Evolutionary conservation across 1,140 invertebrate species (phyloP).

Genomic region (Drosophila saltans): DNA sequence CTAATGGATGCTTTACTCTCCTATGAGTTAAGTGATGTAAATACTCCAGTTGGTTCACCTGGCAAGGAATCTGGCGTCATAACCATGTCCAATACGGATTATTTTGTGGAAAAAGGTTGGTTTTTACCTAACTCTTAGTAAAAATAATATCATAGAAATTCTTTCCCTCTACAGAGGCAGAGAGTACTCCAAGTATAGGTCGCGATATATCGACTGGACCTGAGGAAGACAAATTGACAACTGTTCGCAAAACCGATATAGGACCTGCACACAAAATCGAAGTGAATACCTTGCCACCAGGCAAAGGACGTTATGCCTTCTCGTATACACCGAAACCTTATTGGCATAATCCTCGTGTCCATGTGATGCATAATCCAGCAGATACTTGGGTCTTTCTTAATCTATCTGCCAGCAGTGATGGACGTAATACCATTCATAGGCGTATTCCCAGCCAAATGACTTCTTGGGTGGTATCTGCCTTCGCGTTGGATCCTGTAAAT

Average conservation of each 20-base stretch:
- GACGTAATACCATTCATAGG: slow-evolving; percentile 82
- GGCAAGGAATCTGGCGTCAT: slow-evolving; percentile 80
- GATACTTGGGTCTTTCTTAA: slow-evolving; percentile 94
- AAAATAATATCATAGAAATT: not conserved
- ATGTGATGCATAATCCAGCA: slow-evolving; percentile 89
- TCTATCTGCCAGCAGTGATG: slow-evolving; percentile 87
- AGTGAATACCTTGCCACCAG: slow-evolving; percentile 90
- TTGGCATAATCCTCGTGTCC: slow-evolving; percentile 91
- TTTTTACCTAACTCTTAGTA: not conserved
- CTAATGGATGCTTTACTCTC: slow-evolving; percentile 82
- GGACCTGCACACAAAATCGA: slow-evolving; percentile 82
- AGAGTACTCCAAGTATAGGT: slow-evolving; percentile 55
- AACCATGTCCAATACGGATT: slow-evolving; percentile 78
- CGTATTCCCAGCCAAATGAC: slow-evolving; percentile 94
- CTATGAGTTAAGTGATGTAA: slow-evolving; percentile 82
- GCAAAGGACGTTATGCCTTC: slow-evolving; percentile 95
- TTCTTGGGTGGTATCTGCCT: slow-evolving; percentile 96
- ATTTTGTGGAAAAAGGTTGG: slow-evolving; percentile 70
- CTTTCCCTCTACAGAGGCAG: slow-evolving; percentile 45
- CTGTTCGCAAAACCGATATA: slow-evolving; percentile 81
- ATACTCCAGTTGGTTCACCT: slow-evolving; percentile 72
- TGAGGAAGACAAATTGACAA: slow-evolving; percentile 72
- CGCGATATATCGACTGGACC: slow-evolving; percentile 40
- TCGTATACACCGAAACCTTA: slow-evolving; percentile 92
- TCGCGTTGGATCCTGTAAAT: slow-evolving; percentile 92